Percentiles rank a stretch among this genome's conserved stretches.
phyloP scores from a whole-genome alignment of 2,888 invertebrate genomes.

The Myathropa florea region DNA sequence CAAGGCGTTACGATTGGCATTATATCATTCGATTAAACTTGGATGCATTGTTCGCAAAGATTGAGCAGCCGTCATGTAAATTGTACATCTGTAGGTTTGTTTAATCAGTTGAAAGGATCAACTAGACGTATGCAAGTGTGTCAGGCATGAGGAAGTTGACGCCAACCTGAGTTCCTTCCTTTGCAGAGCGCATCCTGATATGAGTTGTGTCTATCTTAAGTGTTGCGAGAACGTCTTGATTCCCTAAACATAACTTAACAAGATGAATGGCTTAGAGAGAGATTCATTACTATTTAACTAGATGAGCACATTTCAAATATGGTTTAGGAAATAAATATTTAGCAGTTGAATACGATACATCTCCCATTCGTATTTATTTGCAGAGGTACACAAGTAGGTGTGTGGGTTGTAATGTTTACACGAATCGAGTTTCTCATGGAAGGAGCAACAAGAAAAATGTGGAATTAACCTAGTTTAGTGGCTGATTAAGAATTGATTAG shows the following conservation, averaged over 20 bases:
- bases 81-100: not conserved
- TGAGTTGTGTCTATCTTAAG: not conserved
- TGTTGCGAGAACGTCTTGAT: not conserved
- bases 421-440: too few species aligned
- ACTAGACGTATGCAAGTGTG: not conserved
- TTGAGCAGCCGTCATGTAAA: not conserved
- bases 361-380: not conserved
- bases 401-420: too few species aligned
- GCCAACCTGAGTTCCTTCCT: not conserved
- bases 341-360: not conserved
- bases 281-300: not conserved
- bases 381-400: too few species aligned
- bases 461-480: too few species aligned
- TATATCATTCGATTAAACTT: conserved; percentile 22
- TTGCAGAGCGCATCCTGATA: not conserved
- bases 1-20: conserved; percentile 20
- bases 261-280: not conserved
- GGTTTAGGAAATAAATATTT: not conserved
- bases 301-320: not conserved
- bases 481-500: too few species aligned
- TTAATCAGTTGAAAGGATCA: not conserved
- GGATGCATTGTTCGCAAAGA: not conserved
- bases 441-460: too few species aligned
- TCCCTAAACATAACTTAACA: not conserved
- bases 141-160: not conserved